Evolutionary conservation across 2,797 vertebrate species (phyloP).

Genomic region (Enteromius unitaeniatus): DNA sequence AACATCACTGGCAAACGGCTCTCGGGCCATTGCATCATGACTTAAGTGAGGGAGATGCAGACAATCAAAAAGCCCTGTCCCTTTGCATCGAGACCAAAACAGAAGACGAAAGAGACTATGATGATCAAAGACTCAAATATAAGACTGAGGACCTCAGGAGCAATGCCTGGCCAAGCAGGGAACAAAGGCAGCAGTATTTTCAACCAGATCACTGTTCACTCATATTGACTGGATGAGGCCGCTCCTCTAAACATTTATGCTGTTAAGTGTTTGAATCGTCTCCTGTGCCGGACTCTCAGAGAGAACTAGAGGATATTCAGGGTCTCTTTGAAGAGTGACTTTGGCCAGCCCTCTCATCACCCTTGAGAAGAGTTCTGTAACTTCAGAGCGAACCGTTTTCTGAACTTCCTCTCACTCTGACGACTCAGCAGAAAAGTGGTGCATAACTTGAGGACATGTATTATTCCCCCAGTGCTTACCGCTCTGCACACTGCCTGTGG

Average conservation of each 20-base stretch:
- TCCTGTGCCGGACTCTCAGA: conserved; percentile 34
- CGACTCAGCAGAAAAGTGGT: conserved; percentile 64
- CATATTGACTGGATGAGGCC: conserved; percentile 28
- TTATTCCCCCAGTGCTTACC: conserved; percentile 57
- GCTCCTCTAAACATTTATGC: conserved; percentile 39
- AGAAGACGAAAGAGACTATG: conserved; percentile 38
- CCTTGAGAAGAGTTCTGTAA: conserved; percentile 57
- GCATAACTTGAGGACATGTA: conserved; percentile 62
- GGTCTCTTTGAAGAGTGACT: conserved; percentile 48
- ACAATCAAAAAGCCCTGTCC: conserved; percentile 22
- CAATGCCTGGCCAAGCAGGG: conserved; percentile 27
- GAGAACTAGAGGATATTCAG: conserved; percentile 20
- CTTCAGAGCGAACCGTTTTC: conserved; percentile 53
- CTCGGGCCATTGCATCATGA: conserved; percentile 39
- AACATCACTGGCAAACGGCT: conserved; percentile 28
- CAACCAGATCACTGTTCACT: conserved; percentile 34
- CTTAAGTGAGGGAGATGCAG: conserved; percentile 26
- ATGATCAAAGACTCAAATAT: conserved; percentile 42
- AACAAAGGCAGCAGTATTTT: conserved; percentile 51
- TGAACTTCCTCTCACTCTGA: conserved; percentile 55
- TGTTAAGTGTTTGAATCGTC: conserved; percentile 34
- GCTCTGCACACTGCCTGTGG: conserved; percentile 66
- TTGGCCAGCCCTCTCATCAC: conserved; percentile 46
- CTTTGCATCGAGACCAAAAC: conserved; percentile 25
- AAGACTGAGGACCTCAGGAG: conserved; percentile 37